A percentile compares a stretch with the other conserved stretches of the same genome.
These are phyloP conservation scores for Heliothis subflexa DNA, from an alignment of 1,140 invertebrate species.

Conservation along the genomic window DNA sequence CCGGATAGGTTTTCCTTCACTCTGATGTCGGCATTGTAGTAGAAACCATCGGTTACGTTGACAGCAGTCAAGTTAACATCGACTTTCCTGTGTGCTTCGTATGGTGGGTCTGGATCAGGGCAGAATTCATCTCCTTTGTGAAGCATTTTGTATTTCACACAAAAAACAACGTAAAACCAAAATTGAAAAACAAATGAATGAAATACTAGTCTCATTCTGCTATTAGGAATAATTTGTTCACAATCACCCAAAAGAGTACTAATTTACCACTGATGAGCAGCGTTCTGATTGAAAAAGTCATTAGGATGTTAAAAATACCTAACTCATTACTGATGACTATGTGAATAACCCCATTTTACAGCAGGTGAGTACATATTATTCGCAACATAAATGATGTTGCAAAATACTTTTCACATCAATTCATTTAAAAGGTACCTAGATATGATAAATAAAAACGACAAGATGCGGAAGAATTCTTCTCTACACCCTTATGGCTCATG, in stretches of 20 bases:
- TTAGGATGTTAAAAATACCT: neutral
- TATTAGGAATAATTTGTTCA: neutral
- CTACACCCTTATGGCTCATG: no score
- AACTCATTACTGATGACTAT: neutral
- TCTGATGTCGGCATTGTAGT: neutral
- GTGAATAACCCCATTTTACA: neutral
- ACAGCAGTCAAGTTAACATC: neutral
- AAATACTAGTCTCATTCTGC: neutral
- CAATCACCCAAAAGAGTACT: neutral
- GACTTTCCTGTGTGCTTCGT: neutral
- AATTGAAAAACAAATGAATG: neutral
- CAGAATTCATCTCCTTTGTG: conserved; percentile 10
- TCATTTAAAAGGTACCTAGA: no score
- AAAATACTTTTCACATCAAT: no score
- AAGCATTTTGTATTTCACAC: conserved; percentile 11
- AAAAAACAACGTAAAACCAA: neutral
- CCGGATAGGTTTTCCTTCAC: conserved; percentile 20
- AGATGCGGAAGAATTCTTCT: no score
- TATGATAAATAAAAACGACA: no score
- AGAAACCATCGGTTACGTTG: neutral
- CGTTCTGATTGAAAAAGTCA: neutral
- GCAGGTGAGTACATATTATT: neutral
- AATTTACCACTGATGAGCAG: neutral
- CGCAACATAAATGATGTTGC: no score
- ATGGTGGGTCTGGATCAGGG: conserved; percentile 25